A percentile compares a stretch with the other conserved stretches of the same genome.
Conservation (phyloP, 2,113 vertebrate genomes). For the Oryzias woworae region DNA sequence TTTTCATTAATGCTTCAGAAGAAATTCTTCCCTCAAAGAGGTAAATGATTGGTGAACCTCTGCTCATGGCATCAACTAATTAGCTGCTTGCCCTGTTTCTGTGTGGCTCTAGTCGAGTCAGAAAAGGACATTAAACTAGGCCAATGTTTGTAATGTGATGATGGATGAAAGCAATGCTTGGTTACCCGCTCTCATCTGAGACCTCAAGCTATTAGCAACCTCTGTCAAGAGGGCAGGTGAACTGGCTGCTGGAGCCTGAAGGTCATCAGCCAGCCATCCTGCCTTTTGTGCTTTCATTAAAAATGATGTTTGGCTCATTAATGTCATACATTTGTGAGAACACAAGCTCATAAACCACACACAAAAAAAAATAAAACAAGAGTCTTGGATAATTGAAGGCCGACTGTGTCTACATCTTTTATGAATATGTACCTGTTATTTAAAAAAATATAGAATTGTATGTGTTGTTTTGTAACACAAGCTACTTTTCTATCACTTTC, state of each 20-base stretch:
- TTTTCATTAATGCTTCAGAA: constrained; percentile 52
- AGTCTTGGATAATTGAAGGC: constrained; percentile 22
- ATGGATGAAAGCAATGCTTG: constrained; percentile 65
- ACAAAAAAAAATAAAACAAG: constrained; percentile 17
- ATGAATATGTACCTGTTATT: not conserved
- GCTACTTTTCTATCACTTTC: too few species aligned
- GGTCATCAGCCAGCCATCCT: constrained; percentile 39
- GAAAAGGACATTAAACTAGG: constrained; percentile 69
- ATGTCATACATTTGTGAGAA: constrained; percentile 40
- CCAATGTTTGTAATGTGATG: constrained; percentile 65
- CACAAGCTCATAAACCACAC: constrained; percentile 31
- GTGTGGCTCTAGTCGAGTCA: constrained; percentile 65
- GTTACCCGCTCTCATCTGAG: constrained; percentile 56
- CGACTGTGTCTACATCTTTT: constrained; percentile 13
- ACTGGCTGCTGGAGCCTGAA: constrained; percentile 42
- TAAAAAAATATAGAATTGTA: too few species aligned
- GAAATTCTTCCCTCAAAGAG: constrained; percentile 56
- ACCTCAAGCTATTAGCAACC: constrained; percentile 28
- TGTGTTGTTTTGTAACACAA: too few species aligned
- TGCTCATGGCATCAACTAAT: constrained; percentile 64
- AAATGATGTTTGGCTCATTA: constrained; percentile 36
- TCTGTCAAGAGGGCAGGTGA: constrained; percentile 54
- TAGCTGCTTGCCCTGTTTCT: constrained; percentile 60
- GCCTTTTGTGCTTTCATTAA: constrained; percentile 28
- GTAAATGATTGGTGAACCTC: constrained; percentile 57